phyloP scores from a whole-genome alignment of 2,797 vertebrate species.

The Enteromius mattozi region DNA sequence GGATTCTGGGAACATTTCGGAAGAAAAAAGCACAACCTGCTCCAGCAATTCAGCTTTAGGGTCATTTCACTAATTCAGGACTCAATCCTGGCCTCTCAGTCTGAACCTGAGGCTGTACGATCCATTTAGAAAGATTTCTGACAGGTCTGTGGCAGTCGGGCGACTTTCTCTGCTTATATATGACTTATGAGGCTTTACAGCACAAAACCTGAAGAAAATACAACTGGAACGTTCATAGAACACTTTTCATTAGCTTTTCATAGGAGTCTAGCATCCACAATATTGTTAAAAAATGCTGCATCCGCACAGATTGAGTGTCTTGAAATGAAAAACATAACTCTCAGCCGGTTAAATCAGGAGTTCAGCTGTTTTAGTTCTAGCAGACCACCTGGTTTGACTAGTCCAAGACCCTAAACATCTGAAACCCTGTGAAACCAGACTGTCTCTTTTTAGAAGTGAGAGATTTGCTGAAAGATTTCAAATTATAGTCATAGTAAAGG shows the following conservation, averaged over 20 bases:
- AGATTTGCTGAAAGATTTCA: background rate
- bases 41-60: background rate
- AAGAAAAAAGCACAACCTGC: no score
- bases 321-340: background rate
- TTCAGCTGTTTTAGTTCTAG: background rate
- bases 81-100: background rate
- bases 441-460: background rate
- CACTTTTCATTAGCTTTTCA: background rate
- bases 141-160: slow-evolving; percentile 17
- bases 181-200: background rate
- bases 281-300: background rate
- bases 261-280: background rate
- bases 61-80: background rate
- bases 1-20: background rate
- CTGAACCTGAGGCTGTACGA: slow-evolving; percentile 7
- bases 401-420: background rate
- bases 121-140: background rate
- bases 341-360: background rate
- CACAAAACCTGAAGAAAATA: background rate
- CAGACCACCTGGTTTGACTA: background rate
- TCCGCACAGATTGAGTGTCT: background rate
- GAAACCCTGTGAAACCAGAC: background rate
- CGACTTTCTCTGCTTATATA: background rate
- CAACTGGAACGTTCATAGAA: background rate
- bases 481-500: background rate